Evolutionary conservation across 2,113 vertebrate genomes (phyloP), one percentile per base, ranked within the genome.

Genomic region (Triplophysa dalaica): DNA sequence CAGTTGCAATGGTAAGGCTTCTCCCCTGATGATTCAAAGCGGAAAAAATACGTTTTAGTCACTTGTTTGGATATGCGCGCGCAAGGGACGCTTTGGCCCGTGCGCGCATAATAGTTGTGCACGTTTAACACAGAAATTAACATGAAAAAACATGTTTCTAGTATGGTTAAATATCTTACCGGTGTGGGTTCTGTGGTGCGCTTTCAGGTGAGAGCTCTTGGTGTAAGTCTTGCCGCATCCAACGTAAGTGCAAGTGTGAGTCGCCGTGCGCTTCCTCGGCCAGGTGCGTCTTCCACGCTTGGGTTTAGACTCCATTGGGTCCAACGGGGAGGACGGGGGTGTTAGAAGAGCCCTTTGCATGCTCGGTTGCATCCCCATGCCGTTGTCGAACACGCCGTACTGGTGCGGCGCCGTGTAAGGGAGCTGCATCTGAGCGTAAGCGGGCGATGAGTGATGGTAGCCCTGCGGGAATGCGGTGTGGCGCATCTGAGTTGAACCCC

Each of bases 1-100:
- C 98, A 99, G 88, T 94, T 98, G 93, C 98, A 99, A 90, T 98
- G 96, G 83, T 99, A 99, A 0, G 98, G 98, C 88, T 99, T 99
- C 78, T 99, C 98, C 90, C 98, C 98, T 99, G 92, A 4, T 0
- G 2, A 72, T 72, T 67, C 67, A 77, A 50, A 70, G 43, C 12
- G 26, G 33, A 38, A 22, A 61, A 12, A 65, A 4, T 61, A 41
- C 38, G 52, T 45, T 22, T 41, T 60, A 14, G 11, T 12, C 68
- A 22, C 22, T 12, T 4, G 48, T 3, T 5, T 2, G 12, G 12
- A 9, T 24, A 22, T 12, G 43, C 66, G 45, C 17, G 19, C 19
- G 11, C 1, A 38, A 38, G 6, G 33, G 33, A 38, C 33, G 33
- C 33, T 7, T 38, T 38, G 33, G 33, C 33, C 33, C 5, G 2